Evolutionary conservation across 2,797 vertebrate genomes (phyloP).

Genomic region (Thalassophryne amazonica): DNA sequence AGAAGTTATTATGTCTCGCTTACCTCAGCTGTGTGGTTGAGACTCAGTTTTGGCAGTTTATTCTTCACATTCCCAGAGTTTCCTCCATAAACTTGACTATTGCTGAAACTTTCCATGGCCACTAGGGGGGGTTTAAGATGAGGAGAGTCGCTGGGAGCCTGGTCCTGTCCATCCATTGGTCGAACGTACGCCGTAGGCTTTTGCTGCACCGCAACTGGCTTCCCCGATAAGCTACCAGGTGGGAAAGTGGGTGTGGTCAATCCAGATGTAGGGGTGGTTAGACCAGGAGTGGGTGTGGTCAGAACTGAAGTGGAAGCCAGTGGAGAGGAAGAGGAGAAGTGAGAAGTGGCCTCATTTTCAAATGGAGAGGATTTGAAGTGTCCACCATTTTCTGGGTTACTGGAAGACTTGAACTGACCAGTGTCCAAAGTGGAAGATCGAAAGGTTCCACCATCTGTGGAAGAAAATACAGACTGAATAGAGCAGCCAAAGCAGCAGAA

Average conservation of each 20-base stretch:
- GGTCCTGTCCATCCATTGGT: conserved; percentile 94
- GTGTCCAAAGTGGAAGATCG: conserved; percentile 78
- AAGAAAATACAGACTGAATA: neutral
- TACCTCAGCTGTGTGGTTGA: conserved; percentile 92
- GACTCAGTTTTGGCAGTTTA: conserved; percentile 93
- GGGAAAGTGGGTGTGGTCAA: conserved; percentile 87
- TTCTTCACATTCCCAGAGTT: conserved; percentile 82
- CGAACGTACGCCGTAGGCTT: conserved; percentile 92
- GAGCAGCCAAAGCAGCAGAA: conserved; percentile 18
- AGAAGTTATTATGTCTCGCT: conserved; percentile 41
- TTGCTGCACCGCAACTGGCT: conserved; percentile 85
- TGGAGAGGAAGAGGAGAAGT: conserved; percentile 76
- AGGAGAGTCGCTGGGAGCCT: conserved; percentile 87
- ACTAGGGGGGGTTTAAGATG: conserved; percentile 87
- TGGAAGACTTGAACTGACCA: conserved; percentile 78
- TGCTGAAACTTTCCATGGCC: conserved; percentile 87
- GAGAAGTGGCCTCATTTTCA: conserved; percentile 80
- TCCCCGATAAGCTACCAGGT: conserved; percentile 83
- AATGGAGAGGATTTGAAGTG: conserved; percentile 72
- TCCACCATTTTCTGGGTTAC: conserved; percentile 49
- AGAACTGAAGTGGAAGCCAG: conserved; percentile 92
- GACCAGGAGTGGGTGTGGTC: conserved; percentile 78
- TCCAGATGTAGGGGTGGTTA: conserved; percentile 77
- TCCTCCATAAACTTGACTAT: conserved; percentile 79
- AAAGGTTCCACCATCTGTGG: conserved; percentile 53